Evolutionary conservation across 2,888 invertebrate species (phyloP).

Genomic region (Eupeodes latifasciatus): DNA sequence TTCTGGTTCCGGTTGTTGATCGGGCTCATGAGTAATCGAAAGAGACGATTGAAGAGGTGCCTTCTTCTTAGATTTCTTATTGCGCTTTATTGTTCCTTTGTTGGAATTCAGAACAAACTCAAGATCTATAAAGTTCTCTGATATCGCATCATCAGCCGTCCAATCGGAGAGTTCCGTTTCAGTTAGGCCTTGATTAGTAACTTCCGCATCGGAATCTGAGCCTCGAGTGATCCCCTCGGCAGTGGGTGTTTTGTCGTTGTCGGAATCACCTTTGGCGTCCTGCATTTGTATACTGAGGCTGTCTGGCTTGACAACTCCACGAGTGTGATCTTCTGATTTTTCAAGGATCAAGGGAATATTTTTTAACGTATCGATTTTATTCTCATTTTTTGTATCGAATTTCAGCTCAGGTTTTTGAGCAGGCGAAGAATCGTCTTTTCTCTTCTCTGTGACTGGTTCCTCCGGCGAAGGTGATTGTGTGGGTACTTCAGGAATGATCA

Average conservation of each 20-base stretch:
- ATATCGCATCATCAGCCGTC: conserved; percentile 92
- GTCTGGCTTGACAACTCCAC: conserved; percentile 80
- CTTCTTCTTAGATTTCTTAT: conserved; percentile 82
- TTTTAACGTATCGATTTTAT: conserved; percentile 83
- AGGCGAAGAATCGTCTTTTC: conserved; percentile 73
- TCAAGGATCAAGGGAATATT: conserved; percentile 83
- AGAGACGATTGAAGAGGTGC: conserved; percentile 79
- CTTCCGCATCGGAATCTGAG: conserved; percentile 90
- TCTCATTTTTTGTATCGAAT: conserved; percentile 84
- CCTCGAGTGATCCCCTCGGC: conserved; percentile 82
- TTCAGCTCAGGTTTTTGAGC: conserved; percentile 80
- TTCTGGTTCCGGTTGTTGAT: conserved; percentile 79
- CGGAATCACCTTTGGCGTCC: conserved; percentile 77
- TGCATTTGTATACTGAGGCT: conserved; percentile 77
- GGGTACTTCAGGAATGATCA: conserved; percentile 79
- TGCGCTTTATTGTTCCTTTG: conserved; percentile 83
- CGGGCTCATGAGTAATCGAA: conserved; percentile 75
- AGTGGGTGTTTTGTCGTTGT: conserved; percentile 83
- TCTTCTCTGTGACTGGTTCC: conserved; percentile 62
- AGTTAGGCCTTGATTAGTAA: conserved; percentile 89
- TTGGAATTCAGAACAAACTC: conserved; percentile 87
- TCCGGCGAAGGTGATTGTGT: conserved; percentile 70
- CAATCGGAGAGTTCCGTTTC: conserved; percentile 96
- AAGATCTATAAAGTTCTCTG: conserved; percentile 90
- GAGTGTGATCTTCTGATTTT: conserved; percentile 78